Conservation (phyloP, 2,797 vertebrate species). For the Mastacembelus armatus region DNA sequence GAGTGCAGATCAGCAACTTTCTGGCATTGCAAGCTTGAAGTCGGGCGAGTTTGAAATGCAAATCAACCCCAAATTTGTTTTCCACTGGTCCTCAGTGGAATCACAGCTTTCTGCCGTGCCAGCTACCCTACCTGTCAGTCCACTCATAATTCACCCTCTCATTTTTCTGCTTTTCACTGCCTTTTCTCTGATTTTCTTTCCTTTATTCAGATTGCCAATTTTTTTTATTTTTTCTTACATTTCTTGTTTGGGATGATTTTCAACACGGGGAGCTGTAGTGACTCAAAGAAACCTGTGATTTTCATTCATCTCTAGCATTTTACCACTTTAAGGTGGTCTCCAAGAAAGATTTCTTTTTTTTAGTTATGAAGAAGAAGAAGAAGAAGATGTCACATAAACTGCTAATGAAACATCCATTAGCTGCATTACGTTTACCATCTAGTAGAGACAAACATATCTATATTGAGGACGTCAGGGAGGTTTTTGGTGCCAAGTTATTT, state of each 20-base stretch:
- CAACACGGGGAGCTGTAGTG: neutral
- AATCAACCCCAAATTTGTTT: conserved; percentile 70
- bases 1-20: conserved; percentile 56
- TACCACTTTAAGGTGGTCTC: neutral
- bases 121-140: conserved; percentile 56
- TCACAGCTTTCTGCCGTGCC: conserved; percentile 40
- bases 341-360: too few relatives aligned
- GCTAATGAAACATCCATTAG: too few relatives aligned
- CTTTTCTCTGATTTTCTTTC: neutral
- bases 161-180: conserved; percentile 12
- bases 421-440: too few relatives aligned
- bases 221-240: neutral
- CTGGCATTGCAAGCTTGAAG: conserved; percentile 36
- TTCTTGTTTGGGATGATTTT: conserved; percentile 9
- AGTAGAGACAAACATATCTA: too few relatives aligned
- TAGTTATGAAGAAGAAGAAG: too few relatives aligned
- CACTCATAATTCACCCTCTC: conserved; percentile 41
- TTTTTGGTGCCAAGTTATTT: too few relatives aligned
- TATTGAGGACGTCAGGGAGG: too few relatives aligned
- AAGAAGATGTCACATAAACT: neutral
- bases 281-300: conserved; percentile 3
- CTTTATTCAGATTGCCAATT: conserved; percentile 8
- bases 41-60: conserved; percentile 71
- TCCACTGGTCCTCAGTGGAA: conserved; percentile 50
- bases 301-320: neutral